Evolutionary conservation across 2,797 vertebrate species (phyloP).

Genomic region (Oreochromis grahami): DNA sequence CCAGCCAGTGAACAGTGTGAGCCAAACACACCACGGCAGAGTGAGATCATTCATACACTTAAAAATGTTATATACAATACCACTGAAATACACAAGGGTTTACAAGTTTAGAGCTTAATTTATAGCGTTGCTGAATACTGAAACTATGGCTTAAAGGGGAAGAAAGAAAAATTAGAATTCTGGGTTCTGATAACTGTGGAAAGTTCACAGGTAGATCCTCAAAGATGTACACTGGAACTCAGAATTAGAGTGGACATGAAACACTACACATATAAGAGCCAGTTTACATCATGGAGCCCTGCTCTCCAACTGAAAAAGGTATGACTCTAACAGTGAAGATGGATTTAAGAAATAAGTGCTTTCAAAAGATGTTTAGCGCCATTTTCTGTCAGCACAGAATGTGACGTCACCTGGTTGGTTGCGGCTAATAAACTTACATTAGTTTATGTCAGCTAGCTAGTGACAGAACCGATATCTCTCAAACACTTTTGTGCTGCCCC

Average conservation of each 20-base stretch:
- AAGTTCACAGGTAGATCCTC: not conserved
- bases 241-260: not conserved
- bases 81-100: not conserved
- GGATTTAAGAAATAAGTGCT: rapidly evolving
- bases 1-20: conserved; percentile 37
- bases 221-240: not conserved
- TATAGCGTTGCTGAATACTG: not conserved
- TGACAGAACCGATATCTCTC: not conserved
- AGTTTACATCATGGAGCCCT: not conserved
- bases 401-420: not conserved
- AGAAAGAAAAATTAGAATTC: too few species aligned
- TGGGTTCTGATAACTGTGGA: not conserved
- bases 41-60: conserved; percentile 47
- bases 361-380: not conserved
- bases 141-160: too few species aligned
- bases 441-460: not conserved
- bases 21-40: conserved; percentile 70
- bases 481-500: rapidly evolving
- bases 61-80: rapidly evolving
- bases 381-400: not conserved
- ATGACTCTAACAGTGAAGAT: not conserved
- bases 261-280: rapidly evolving
- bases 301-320: too few species aligned
- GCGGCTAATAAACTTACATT: not conserved
- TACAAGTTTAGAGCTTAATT: not conserved